phyloP scores from a whole-genome alignment of 2,797 vertebrate species.

The Fringilla coelebs region DNA sequence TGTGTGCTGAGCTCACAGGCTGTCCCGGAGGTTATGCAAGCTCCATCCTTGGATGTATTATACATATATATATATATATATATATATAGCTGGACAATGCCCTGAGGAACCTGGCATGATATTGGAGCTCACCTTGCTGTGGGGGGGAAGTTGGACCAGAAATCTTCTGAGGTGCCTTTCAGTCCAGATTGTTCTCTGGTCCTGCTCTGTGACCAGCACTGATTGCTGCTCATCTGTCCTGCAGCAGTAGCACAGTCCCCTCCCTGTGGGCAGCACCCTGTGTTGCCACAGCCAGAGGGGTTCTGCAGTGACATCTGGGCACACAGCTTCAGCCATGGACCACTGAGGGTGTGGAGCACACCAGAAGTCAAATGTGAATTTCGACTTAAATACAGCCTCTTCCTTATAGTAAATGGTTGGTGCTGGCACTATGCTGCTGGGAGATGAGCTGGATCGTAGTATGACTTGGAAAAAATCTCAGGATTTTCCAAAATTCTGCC shows the following conservation, averaged over 20 bases:
- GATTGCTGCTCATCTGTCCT: neutral
- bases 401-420: neutral
- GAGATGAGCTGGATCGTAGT: neutral
- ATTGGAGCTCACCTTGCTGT: neutral
- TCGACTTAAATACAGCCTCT: neutral
- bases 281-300: neutral
- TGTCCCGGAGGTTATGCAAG: neutral
- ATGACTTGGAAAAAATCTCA: neutral
- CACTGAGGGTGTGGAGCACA: accelerated
- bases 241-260: accelerated
- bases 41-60: neutral
- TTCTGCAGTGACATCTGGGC: neutral
- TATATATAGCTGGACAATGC: neutral
- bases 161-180: neutral
- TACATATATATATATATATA: neutral
- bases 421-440: neutral
- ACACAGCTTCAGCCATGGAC: neutral
- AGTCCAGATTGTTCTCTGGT: no score
- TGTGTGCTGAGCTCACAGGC: neutral
- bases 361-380: neutral
- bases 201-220: neutral
- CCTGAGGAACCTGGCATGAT: neutral
- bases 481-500: neutral
- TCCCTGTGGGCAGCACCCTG: neutral
- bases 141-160: neutral